Base-by-base conservation (phyloP, 2,888 invertebrate genomes). In the Erynnis tages region DNA sequence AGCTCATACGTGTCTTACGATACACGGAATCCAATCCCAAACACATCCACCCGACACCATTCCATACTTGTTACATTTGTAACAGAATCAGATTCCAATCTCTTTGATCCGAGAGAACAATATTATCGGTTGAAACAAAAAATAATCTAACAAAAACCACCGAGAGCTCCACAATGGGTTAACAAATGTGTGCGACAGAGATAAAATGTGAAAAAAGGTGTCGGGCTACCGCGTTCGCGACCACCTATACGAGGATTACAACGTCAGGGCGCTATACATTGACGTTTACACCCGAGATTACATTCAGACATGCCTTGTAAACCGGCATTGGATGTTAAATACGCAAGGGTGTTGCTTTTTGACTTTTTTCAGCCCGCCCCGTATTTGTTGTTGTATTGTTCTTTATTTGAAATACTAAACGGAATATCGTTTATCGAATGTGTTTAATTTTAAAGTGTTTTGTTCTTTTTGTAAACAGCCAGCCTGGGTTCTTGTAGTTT, bases 81-180 rank as follows among this genome's bases (percentile, higher is more conserved):
- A 68, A 77, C 68, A 68, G 67, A 70, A 66, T 67, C 61, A 57
- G 79, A 80, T 81, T 66, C 44, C 62, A 61, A 79, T 80, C 79
- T 66, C 59, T 65, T 71, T 68, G 72, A 69, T 70, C 67, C 69
- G 43, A 34, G 67, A 73, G 75, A 74, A 82, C 81, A 80, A 80
- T 81, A 79, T 77, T 78, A 81, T 81, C 82, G 75, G 71, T 70
- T 65, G 67, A 63, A 61, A 68, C 63, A 63, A 69, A 63, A 75
- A 73, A 73, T 56, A 69, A 65, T 59, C 66, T 65, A 70, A 70
- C 63, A 63, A 66, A 66, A 59, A 63, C 57, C 64, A 69, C 60
- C 65, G 69, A 70, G 65, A 66, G 67, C 54, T 56, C 58, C 60
- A 76, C 76, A 76, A 75, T 74, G 69, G 71, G 58, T 59, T 65